Conservation (phyloP, 2,888 invertebrate genomes). For the Xanthostigma xanthostigma region DNA sequence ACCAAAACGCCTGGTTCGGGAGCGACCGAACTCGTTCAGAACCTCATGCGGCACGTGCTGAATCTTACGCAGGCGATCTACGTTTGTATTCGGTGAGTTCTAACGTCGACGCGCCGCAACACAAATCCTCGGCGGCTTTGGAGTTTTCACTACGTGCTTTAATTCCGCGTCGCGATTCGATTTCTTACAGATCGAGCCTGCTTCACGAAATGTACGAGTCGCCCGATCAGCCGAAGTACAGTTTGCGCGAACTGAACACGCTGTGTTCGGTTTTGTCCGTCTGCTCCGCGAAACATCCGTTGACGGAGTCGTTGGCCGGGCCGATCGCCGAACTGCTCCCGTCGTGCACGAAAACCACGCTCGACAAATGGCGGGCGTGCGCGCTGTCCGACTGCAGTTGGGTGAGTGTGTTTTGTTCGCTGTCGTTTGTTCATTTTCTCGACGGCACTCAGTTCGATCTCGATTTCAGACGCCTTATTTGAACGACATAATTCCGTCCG, state of each 20-base stretch:
- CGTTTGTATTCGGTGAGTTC: constrained; percentile 39
- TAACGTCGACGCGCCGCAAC: background rate
- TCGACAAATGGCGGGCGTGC: constrained; percentile 4
- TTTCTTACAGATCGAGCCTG: constrained; percentile 26
- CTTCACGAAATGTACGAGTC: constrained; percentile 31
- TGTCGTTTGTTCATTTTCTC: background rate
- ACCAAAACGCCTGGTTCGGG: constrained; percentile 18
- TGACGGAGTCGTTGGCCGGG: constrained; percentile 3
- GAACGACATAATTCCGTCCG: constrained; percentile 67
- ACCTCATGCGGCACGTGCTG: constrained; percentile 49
- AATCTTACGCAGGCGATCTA: constrained; percentile 48
- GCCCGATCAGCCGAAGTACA: constrained; percentile 14
- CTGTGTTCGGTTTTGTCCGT: constrained; percentile 2
- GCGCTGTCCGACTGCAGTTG: constrained; percentile 2
- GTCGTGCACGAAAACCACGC: constrained; percentile 1
- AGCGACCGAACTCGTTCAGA: constrained; percentile 31
- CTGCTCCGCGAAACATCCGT: constrained; percentile 1
- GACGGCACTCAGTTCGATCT: background rate
- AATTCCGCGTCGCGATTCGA: constrained; percentile 7
- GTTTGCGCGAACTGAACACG: background rate
- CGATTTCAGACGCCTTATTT: constrained; percentile 47
- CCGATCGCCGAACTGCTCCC: constrained; percentile 1
- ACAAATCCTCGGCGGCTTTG: too few species aligned
- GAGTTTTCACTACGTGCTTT: too few species aligned
- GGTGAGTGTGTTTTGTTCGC: background rate